These are phyloP conservation scores for Agrochola litura DNA, from an alignment of 2,888 invertebrate species.

Conservation along the genomic window DNA sequence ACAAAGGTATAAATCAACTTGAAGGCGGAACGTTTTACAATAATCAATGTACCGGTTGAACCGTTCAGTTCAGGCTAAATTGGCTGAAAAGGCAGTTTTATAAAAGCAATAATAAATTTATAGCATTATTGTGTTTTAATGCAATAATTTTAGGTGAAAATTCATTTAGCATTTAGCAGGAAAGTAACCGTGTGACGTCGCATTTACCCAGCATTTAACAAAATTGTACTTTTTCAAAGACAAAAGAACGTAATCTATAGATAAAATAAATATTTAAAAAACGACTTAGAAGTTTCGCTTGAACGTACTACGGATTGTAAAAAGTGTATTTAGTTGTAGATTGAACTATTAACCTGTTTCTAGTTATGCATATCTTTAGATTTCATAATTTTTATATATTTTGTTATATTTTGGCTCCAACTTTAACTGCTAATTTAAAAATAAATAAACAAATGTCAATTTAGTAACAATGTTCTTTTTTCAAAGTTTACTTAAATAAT, in stretches of 20 bases:
- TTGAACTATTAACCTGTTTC: constrained; percentile 88
- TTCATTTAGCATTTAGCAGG: neutral
- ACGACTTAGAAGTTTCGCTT: constrained; percentile 86
- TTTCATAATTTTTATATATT: constrained; percentile 80
- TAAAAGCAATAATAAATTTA: constrained; percentile 19
- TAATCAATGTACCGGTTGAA: constrained; percentile 66
- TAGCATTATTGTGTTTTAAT: neutral
- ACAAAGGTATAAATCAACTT: constrained; percentile 77
- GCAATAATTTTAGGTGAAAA: neutral
- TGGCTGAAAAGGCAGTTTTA: constrained; percentile 48
- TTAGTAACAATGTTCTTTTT: constrained; percentile 45
- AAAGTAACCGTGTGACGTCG: neutral
- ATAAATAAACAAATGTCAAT: constrained; percentile 50
- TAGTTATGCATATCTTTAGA: constrained; percentile 90
- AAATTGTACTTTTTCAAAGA: constrained; percentile 73
- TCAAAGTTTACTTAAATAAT: constrained; percentile 37
- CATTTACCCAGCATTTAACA: constrained; percentile 14
- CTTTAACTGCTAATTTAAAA: constrained; percentile 18
- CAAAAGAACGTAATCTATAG: constrained; percentile 76
- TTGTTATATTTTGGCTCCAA: constrained; percentile 69
- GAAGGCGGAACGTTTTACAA: constrained; percentile 72
- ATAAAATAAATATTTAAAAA: constrained; percentile 82
- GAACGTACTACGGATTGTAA: constrained; percentile 87
- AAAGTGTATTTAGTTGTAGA: constrained; percentile 90
- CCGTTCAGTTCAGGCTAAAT: constrained; percentile 59